Evolutionary conservation across 2,888 invertebrate species (phyloP).

Genomic region (Hydrotaea cyrtoneurina): DNA sequence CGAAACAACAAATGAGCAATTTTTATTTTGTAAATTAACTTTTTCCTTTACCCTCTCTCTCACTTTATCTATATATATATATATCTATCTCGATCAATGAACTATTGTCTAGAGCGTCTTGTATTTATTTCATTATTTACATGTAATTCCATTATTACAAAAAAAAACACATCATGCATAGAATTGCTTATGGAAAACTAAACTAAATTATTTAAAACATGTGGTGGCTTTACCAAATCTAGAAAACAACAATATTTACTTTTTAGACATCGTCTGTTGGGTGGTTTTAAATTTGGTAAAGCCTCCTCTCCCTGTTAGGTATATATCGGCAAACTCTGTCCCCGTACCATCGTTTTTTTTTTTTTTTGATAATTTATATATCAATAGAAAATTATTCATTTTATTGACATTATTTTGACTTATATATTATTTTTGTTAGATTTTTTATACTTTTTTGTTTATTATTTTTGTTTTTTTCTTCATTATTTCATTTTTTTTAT

Average conservation of each 20-base stretch:
- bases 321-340: neutral
- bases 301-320: neutral
- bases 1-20: slow-evolving; percentile 45
- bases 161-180: neutral
- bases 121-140: slow-evolving; percentile 35
- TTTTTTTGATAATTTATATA: neutral
- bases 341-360: neutral
- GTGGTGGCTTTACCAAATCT: too few species aligned
- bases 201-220: neutral
- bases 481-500: neutral
- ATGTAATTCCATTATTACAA: neutral
- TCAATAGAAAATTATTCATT: neutral
- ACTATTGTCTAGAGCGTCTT: slow-evolving; percentile 6
- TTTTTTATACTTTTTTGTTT: neutral
- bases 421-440: too few species aligned
- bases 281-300: too few species aligned
- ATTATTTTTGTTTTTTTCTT: neutral
- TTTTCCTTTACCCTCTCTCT: slow-evolving; percentile 37
- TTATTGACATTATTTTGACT: neutral
- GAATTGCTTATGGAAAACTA: neutral
- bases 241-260: too few species aligned
- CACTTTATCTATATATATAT: too few species aligned
- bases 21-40: slow-evolving; percentile 42
- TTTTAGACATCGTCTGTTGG: too few species aligned
- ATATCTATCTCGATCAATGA: neutral